Percentiles rank a stretch among this genome's conserved stretches.
These are phyloP conservation scores for Loriculus beryllinus DNA, from an alignment of 2,797 vertebrate genomes.

Conservation along the genomic window DNA sequence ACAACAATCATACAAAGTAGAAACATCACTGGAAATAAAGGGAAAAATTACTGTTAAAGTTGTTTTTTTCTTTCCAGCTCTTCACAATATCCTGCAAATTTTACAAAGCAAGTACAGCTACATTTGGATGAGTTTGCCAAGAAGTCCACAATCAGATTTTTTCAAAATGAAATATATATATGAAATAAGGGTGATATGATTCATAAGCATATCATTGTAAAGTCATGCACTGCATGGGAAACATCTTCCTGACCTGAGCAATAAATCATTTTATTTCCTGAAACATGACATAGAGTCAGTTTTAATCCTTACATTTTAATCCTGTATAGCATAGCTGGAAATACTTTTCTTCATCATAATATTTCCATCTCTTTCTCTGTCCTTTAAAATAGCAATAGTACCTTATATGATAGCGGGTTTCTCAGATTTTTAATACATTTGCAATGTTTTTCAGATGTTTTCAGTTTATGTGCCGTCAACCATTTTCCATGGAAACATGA, in stretches of 20 bases:
- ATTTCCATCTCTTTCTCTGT: neutral
- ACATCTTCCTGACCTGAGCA: neutral
- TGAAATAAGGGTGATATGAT: neutral
- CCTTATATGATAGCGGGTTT: neutral
- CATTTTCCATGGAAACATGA: neutral
- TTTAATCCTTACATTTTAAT: slow-evolving; percentile 21
- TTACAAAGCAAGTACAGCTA: neutral
- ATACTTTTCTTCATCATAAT: neutral
- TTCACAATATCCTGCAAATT: neutral
- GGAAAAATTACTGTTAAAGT: neutral
- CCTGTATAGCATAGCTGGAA: neutral
- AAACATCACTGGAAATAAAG: neutral
- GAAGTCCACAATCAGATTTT: neutral
- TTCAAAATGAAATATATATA: neutral
- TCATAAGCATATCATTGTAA: neutral
- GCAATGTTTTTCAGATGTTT: neutral
- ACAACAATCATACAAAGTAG: neutral
- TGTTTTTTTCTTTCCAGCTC: neutral
- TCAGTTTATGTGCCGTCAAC: neutral
- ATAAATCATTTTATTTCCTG: neutral
- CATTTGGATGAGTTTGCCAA: neutral
- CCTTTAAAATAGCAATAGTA: neutral
- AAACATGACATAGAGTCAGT: neutral
- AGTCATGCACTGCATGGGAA: neutral
- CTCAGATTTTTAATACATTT: neutral